Conservation (phyloP, 92 coral and sea anemone species). For the Diadumene lineata region DNA sequence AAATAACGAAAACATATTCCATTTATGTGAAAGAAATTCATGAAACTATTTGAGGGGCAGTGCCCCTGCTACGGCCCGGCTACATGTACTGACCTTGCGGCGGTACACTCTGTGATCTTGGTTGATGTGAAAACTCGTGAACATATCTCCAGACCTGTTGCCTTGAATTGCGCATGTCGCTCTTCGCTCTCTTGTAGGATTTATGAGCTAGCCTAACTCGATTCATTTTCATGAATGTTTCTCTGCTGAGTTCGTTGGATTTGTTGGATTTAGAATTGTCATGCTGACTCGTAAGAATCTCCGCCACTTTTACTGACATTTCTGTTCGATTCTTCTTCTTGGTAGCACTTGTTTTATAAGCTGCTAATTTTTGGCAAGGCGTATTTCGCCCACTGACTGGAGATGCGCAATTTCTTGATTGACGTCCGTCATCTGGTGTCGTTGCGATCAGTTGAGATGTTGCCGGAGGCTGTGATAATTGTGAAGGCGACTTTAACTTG, state of each 20-base stretch:
- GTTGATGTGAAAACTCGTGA: conserved; percentile 49
- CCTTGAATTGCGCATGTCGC: conserved; percentile 57
- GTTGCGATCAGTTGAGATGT: conserved; percentile 49
- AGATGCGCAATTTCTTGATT: neutral
- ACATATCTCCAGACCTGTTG: conserved; percentile 71
- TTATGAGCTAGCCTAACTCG: conserved; percentile 57
- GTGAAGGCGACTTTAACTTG: conserved; percentile 37
- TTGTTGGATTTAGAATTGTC: conserved; percentile 22
- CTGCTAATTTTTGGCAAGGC: conserved; percentile 76
- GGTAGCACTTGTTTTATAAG: conserved; percentile 40
- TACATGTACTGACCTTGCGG: conserved; percentile 55
- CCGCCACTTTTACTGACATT: conserved; percentile 61
- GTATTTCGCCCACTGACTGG: conserved; percentile 46
- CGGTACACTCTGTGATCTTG: conserved; percentile 32
- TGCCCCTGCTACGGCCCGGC: too few species aligned
- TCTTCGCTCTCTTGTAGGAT: conserved; percentile 43
- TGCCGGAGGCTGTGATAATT: conserved; percentile 22
- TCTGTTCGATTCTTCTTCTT: conserved; percentile 57
- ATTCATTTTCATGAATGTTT: conserved; percentile 72
- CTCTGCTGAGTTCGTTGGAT: conserved; percentile 49
- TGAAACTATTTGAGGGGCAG: too few species aligned
- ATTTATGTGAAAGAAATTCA: too few species aligned
- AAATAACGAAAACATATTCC: too few species aligned
- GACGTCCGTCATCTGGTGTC: conserved; percentile 42
- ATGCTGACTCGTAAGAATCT: conserved; percentile 47